phyloP scores from a whole-genome alignment of 1,140 invertebrate species.

The Panulirus ornatus region DNA sequence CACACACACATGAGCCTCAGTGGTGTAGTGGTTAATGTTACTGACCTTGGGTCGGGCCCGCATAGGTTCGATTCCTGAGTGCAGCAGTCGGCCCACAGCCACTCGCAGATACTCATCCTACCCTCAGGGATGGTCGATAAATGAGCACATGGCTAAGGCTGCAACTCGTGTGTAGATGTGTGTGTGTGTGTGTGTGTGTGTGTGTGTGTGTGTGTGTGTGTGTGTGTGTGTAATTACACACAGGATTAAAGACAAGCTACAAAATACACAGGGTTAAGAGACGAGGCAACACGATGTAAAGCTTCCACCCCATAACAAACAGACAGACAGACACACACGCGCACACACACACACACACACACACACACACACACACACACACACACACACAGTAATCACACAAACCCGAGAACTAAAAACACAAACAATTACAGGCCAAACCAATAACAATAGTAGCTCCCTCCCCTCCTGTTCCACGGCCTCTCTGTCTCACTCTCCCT shows the following conservation, averaged over 20 bases:
- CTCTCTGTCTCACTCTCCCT: not conserved
- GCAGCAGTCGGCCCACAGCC: too few relatives aligned
- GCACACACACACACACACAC: not conserved
- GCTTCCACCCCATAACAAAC: not conserved
- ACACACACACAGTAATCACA: constrained; percentile 32
- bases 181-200: too few relatives aligned
- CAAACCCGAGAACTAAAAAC: not conserved
- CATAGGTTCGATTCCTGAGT: too few relatives aligned
- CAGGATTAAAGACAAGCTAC: not conserved
- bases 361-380: constrained; percentile 5
- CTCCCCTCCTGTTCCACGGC: not conserved
- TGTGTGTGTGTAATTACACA: not conserved
- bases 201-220: constrained; percentile 1
- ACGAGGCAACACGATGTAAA: too few relatives aligned
- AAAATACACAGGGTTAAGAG: not conserved
- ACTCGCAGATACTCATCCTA: too few relatives aligned
- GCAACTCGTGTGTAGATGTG: too few relatives aligned
- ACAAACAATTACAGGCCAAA: not conserved
- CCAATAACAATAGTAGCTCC: not conserved
- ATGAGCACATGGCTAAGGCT: too few relatives aligned
- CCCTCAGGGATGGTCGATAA: too few relatives aligned
- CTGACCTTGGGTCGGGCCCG: too few relatives aligned
- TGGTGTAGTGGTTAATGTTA: too few relatives aligned
- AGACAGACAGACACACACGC: not conserved
- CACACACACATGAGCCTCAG: not conserved